phyloP scores from a whole-genome alignment of 2,797 vertebrate genomes.

The Sarcoramphus papa region DNA sequence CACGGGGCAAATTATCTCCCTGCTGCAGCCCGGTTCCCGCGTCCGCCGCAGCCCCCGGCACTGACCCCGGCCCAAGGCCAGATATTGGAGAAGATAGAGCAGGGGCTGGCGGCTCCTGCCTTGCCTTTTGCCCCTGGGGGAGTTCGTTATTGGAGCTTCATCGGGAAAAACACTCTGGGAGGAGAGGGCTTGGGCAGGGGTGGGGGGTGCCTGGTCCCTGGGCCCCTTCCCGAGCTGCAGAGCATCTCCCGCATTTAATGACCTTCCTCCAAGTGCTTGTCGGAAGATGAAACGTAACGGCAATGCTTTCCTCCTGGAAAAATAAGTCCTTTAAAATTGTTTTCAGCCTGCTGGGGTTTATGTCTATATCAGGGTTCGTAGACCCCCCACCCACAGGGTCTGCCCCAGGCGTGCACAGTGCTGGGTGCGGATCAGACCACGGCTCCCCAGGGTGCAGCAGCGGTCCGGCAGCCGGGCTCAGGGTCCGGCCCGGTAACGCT shows the following conservation, averaged over 20 bases:
- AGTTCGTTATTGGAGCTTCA: neutral
- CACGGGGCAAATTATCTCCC: neutral
- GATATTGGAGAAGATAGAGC: neutral
- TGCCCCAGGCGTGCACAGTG: fast-evolving
- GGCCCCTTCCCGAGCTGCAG: neutral
- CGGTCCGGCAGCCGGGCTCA: neutral
- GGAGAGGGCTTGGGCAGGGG: neutral
- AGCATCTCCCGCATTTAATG: neutral
- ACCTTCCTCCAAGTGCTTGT: neutral
- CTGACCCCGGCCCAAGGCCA: neutral
- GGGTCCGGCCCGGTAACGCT: fast-evolving
- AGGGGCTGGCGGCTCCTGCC: neutral
- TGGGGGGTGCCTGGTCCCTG: too few species aligned
- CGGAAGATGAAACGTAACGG: fast-evolving
- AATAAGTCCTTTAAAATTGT: neutral
- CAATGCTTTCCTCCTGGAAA: neutral
- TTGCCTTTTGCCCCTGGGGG: neutral
- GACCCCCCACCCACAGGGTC: neutral
- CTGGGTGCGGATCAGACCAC: neutral
- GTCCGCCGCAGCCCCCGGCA: neutral
- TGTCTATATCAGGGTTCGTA: fast-evolving
- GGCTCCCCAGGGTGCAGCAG: neutral
- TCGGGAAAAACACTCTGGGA: neutral
- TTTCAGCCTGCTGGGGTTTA: neutral
- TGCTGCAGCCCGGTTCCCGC: neutral